Evolutionary conservation across 2,888 invertebrate genomes (phyloP), one percentile per base, ranked within the genome.

Genomic region (Abrostola triplasia): DNA sequence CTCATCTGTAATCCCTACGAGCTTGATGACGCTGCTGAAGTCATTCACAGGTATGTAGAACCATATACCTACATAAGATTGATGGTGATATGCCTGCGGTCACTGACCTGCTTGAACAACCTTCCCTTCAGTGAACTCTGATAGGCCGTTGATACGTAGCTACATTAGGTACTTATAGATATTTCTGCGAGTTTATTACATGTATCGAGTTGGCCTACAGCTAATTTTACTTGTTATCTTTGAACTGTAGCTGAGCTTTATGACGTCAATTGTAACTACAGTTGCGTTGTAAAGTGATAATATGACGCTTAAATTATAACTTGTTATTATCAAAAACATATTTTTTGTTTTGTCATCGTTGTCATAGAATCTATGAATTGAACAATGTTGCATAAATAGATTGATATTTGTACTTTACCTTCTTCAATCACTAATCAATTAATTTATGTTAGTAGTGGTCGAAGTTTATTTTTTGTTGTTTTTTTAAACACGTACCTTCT

Each of bases 1-100:
- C 94, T 98, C 9, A 96, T 98, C 56, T 98, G 98, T 86, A 98
- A 98, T 89, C 98, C 98, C 0, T 98, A 98, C 82, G 98, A 98
- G 88, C 95, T 98, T 55, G 97, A 98, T 80, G 97, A 97, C 76
- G 98, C 98, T 5, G 98, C 98, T 12, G 98, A 98, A 88, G 97
- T 97, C 35, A 97, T 98, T 77, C 97, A 98, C 88, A 96, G 97
- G 95, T 96, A 8, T 36, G 9, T 5, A 41, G 11, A 40, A 2
- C 24, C 24, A 24, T 24, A 24, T 24, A 24, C 24, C 24, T 4
- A 24, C 1, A 2, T 24, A 24, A 2, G 24, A 24, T 24, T 24
- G 24, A 24, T 2, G 9, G 9, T 47, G 8, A 47, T 47, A 47
- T 9, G 9, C 0, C 44, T 9, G 2, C 24, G 44, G 44, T 47